Percentiles rank a stretch among this genome's conserved stretches.
Conservation (phyloP, 1,140 invertebrate species). For the Pemphigus obesinymphae region DNA sequence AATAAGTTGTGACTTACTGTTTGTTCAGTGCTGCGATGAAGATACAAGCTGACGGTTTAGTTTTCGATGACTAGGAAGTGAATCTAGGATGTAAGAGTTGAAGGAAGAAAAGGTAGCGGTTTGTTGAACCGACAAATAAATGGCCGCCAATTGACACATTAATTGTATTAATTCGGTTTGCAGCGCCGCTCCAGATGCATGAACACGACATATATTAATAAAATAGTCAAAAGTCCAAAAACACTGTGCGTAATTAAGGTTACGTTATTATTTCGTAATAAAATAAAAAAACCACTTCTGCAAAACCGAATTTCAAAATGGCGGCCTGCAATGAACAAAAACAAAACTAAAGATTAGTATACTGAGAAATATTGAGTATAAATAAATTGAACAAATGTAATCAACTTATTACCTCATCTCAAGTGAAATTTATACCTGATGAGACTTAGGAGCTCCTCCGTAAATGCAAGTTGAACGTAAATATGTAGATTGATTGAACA, state of each 20-base stretch:
- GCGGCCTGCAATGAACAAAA: conserved; percentile 40
- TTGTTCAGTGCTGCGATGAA: conserved; percentile 40
- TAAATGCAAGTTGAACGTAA: conserved; percentile 82
- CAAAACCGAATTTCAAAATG: conserved; percentile 42
- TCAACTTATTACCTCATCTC: background rate
- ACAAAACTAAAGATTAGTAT: conserved; percentile 29
- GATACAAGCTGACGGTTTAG: conserved; percentile 30
- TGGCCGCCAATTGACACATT: conserved; percentile 35
- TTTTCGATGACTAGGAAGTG: conserved; percentile 27
- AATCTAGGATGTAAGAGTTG: background rate
- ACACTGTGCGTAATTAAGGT: conserved; percentile 38
- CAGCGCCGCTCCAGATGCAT: conserved; percentile 35
- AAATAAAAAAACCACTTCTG: conserved; percentile 36
- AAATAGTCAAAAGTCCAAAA: conserved; percentile 33
- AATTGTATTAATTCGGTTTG: conserved; percentile 39
- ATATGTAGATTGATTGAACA: conserved; percentile 70
- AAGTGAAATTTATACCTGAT: conserved; percentile 52
- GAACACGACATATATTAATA: conserved; percentile 26
- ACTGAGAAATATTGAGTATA: background rate
- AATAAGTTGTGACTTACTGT: conserved; percentile 37
- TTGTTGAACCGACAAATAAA: conserved; percentile 27
- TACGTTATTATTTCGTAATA: conserved; percentile 23
- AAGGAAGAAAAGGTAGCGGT: conserved; percentile 31
- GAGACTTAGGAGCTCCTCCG: conserved; percentile 75
- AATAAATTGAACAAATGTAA: conserved; percentile 15